Evolutionary conservation across 2,888 invertebrate species (phyloP).

Genomic region (Nomada fabriciana): DNA sequence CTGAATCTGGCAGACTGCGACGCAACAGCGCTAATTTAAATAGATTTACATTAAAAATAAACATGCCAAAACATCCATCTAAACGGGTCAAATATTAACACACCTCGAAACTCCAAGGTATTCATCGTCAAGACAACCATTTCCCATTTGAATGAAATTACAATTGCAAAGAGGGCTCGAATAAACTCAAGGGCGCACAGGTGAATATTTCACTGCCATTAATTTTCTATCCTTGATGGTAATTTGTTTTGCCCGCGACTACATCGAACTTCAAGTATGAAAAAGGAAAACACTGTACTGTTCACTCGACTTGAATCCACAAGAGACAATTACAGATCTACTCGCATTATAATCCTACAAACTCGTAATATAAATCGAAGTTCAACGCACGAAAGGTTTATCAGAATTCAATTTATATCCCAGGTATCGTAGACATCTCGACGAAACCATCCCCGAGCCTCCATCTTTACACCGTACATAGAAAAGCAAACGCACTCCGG

Average conservation of each 20-base stretch:
- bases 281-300: neutral
- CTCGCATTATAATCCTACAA: too few species aligned
- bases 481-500: too few species aligned
- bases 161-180: conserved; percentile 12
- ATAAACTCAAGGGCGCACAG: neutral
- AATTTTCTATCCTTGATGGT: neutral
- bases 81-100: conserved; percentile 24
- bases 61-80: conserved; percentile 38
- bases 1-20: conserved; percentile 46
- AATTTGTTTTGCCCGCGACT: neutral
- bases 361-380: too few species aligned
- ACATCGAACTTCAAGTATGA: neutral
- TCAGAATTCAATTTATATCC: too few species aligned
- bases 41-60: conserved; percentile 59
- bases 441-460: too few species aligned
- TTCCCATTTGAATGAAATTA: conserved; percentile 16
- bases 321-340: too few species aligned
- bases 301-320: too few species aligned
- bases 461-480: too few species aligned
- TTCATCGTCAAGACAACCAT: neutral
- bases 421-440: too few species aligned
- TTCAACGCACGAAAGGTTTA: too few species aligned
- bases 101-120: neutral
- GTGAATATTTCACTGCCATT: conserved; percentile 5
- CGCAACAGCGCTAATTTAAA: conserved; percentile 53